Conservation (phyloP, 1,140 invertebrate species). For the Drepana arcuata region DNA sequence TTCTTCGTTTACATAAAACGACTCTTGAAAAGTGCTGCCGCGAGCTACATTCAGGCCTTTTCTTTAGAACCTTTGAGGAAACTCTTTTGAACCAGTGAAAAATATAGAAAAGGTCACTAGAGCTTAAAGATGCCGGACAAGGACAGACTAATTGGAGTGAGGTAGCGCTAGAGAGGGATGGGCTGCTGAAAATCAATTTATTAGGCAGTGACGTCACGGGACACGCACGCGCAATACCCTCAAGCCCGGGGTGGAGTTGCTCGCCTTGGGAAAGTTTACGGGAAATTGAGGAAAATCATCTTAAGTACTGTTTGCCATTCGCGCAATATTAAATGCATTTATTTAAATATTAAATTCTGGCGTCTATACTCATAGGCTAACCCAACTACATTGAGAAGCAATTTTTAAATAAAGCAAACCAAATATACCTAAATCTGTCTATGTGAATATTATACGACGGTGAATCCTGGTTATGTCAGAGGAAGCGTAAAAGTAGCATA, state of each 20-base stretch:
- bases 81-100: slow-evolving; percentile 48
- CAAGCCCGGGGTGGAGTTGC: slow-evolving; percentile 59
- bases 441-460: too few relatives aligned
- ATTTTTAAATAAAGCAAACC: too few relatives aligned
- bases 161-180: slow-evolving; percentile 32
- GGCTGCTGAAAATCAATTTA: slow-evolving; percentile 72
- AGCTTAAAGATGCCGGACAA: slow-evolving; percentile 52
- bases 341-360: too few relatives aligned
- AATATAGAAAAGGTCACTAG: slow-evolving; percentile 63
- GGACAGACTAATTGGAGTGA: slow-evolving; percentile 9
- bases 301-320: too few relatives aligned
- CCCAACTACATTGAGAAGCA: too few relatives aligned
- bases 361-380: too few relatives aligned
- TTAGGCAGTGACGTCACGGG: slow-evolving; percentile 68
- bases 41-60: slow-evolving; percentile 41
- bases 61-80: slow-evolving; percentile 56
- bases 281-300: not conserved
- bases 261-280: slow-evolving; percentile 12
- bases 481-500: too few relatives aligned
- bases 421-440: too few relatives aligned
- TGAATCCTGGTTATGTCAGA: too few relatives aligned
- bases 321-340: too few relatives aligned
- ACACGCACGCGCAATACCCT: slow-evolving; percentile 50
- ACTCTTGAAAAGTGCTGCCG: slow-evolving; percentile 15
- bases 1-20: not conserved